Conservation (phyloP, 2,888 invertebrate species). For the Limnephilus auricula region DNA sequence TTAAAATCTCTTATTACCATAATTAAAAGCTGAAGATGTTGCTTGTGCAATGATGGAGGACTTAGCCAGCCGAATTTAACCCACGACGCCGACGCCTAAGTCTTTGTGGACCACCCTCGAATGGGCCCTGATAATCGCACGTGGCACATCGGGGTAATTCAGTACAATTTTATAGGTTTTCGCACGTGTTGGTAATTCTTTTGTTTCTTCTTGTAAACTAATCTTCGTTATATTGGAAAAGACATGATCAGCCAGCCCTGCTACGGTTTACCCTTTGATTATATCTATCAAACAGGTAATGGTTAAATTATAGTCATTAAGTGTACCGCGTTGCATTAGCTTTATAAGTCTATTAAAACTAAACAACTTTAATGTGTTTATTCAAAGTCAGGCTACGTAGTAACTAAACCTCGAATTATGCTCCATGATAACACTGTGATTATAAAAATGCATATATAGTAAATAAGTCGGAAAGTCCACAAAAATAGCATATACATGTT, state of each 20-base stretch:
- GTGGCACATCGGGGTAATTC: neutral
- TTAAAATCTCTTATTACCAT: no score
- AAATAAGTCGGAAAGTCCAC: neutral
- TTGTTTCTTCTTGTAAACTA: neutral
- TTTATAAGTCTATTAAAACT: neutral
- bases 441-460: neutral
- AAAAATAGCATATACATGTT: no score
- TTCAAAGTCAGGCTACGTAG: neutral
- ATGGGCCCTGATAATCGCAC: neutral
- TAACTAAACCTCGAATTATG: neutral
- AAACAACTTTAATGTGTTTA: neutral
- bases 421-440: neutral
- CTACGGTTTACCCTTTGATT: constrained; percentile 18
- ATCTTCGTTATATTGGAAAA: neutral
- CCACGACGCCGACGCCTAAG: no score
- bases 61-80: no score
- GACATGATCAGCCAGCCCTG: neutral
- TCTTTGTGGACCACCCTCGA: no score
- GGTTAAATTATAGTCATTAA: constrained; percentile 41
- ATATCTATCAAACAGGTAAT: constrained; percentile 32
- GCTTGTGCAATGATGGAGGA: no score
- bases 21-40: no score
- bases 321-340: constrained; percentile 9
- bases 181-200: neutral
- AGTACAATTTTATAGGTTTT: no score